A percentile compares a stretch with the other conserved stretches of the same genome.
These are phyloP conservation scores for Drosophila subsilvestris DNA, from an alignment of 2,888 invertebrate genomes.

Conservation along the genomic window DNA sequence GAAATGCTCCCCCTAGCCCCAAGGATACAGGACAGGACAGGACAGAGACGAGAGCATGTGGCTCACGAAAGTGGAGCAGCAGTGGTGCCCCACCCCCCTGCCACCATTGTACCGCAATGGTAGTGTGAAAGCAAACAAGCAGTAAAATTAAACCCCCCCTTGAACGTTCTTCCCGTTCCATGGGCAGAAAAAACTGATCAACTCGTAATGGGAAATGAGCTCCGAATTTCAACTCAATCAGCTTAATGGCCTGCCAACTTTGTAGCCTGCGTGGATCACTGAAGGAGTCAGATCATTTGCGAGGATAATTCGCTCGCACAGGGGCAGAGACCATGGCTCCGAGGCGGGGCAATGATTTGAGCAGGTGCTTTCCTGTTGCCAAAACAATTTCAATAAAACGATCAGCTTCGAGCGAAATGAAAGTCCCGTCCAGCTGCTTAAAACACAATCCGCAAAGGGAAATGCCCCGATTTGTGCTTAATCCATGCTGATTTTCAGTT, in stretches of 20 bases:
- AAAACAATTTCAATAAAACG: constrained; percentile 25
- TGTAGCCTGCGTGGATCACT: constrained; percentile 42
- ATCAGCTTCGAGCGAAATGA: constrained; percentile 34
- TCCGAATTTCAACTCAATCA: constrained; percentile 76
- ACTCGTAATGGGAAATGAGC: constrained; percentile 75
- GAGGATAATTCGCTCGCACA: constrained; percentile 7
- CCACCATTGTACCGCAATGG: constrained; percentile 55
- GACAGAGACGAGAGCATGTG: background rate
- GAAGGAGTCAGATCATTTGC: constrained; percentile 7
- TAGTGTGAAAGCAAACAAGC: constrained; percentile 81
- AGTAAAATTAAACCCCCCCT: constrained; percentile 66
- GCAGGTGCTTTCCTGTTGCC: constrained; percentile 37
- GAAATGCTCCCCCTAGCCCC: constrained; percentile 50
- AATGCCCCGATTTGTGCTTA: background rate
- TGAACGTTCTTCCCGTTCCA: constrained; percentile 10
- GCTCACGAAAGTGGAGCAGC: constrained; percentile 62
- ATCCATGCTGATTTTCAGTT: background rate
- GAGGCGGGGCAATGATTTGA: constrained; percentile 10
- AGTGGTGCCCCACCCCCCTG: constrained; percentile 8
- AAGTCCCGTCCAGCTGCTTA: constrained; percentile 18
- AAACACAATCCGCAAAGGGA: constrained; percentile 7
- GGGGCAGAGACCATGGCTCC: background rate
- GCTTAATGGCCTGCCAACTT: constrained; percentile 77
- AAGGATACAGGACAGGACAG: constrained; percentile 21
- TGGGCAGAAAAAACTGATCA: constrained; percentile 64